Percentiles rank a stretch among this genome's conserved stretches.
These are phyloP conservation scores for Plecotus auritus DNA, from an alignment of 2,113 vertebrate species.

Conservation along the genomic window DNA sequence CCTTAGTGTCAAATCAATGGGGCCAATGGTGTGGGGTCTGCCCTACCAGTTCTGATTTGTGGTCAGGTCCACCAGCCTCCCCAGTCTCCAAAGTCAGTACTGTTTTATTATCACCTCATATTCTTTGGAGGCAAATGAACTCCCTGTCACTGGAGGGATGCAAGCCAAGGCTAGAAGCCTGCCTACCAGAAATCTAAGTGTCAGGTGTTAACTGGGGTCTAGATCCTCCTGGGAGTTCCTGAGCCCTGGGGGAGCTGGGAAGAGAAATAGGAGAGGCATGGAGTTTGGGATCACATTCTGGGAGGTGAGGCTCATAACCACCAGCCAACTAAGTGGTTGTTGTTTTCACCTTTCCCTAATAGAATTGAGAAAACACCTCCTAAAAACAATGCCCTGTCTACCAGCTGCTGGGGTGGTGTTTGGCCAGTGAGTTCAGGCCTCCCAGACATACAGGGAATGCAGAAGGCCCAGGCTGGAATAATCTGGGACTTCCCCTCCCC, in stretches of 20 bases:
- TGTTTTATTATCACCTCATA: not conserved
- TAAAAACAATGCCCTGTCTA: not conserved
- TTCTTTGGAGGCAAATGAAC: not conserved
- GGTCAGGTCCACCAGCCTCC: not conserved
- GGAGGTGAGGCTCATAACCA: not conserved
- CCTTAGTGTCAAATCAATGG: not conserved
- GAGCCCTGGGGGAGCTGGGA: not conserved
- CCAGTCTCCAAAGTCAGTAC: not conserved
- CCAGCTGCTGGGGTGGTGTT: not conserved
- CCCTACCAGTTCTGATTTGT: not conserved
- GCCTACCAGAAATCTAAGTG: not conserved
- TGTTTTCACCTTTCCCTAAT: not conserved
- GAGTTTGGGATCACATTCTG: not conserved
- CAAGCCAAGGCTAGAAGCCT: not conserved
- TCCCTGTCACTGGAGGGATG: not conserved
- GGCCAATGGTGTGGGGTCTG: not conserved
- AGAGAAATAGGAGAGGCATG: not conserved
- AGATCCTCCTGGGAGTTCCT: not conserved
- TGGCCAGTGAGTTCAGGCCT: not conserved
- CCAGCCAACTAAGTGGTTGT: not conserved
- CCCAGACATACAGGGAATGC: not conserved
- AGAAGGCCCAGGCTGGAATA: not conserved
- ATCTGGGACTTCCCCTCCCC: rapidly evolving
- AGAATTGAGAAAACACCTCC: not conserved
- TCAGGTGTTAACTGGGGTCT: not conserved